A percentile compares a stretch with the other conserved stretches of the same genome.
Evolutionary conservation across 2,113 vertebrate species (phyloP).

Genomic region (Hemiscyllium ocellatum): DNA sequence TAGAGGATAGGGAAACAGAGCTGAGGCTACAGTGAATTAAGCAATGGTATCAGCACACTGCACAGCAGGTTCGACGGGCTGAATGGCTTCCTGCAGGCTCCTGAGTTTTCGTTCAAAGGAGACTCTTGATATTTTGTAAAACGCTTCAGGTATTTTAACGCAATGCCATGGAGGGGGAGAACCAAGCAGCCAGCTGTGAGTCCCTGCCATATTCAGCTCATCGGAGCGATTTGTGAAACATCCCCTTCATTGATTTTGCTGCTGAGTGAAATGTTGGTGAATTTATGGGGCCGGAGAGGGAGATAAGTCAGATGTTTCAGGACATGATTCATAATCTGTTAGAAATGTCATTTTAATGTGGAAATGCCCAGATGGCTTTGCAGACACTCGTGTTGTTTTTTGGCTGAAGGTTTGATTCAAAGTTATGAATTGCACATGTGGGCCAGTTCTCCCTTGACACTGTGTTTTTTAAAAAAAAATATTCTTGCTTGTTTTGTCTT

Average conservation of each 20-base stretch:
- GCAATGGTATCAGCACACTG: too few relatives aligned
- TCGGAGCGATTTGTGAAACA: not conserved
- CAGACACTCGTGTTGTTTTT: not conserved
- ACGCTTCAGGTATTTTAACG: not conserved
- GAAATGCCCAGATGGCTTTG: not conserved
- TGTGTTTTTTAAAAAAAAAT: not conserved
- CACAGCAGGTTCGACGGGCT: too few relatives aligned
- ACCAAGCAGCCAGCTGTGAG: not conserved
- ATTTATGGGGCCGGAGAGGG: not conserved
- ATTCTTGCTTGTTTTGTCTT: not conserved
- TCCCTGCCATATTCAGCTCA: not conserved
- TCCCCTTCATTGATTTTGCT: not conserved
- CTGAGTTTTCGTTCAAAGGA: not conserved
- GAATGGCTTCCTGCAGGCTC: too few relatives aligned
- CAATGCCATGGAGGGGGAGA: not conserved
- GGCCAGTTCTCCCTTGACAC: not conserved
- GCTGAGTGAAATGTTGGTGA: not conserved
- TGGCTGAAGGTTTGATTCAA: not conserved
- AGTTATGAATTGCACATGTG: conserved; percentile 2
- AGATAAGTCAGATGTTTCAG: not conserved
- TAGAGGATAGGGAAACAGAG: too few relatives aligned
- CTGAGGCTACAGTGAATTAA: too few relatives aligned
- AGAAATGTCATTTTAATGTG: not conserved
- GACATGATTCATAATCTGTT: conserved; percentile 19
- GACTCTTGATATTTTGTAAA: not conserved